phyloP scores from a whole-genome alignment of 2,888 invertebrate genomes.

The Elegia similella region DNA sequence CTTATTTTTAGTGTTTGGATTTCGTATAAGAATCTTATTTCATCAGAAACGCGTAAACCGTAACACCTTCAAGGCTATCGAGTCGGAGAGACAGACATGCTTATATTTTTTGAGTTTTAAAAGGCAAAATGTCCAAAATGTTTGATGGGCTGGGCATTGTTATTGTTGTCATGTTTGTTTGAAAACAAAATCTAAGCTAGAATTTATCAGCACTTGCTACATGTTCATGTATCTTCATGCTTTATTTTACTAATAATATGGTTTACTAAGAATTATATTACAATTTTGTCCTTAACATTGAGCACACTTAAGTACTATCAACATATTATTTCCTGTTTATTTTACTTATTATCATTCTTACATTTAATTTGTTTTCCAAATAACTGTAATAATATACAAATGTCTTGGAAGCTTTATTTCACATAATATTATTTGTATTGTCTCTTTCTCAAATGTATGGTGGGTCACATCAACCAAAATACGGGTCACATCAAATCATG shows the following conservation, averaged over 20 bases:
- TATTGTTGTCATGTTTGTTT: constrained; percentile 11
- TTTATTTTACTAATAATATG: background rate
- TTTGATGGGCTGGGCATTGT: background rate
- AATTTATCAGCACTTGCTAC: background rate
- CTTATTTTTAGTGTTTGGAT: constrained; percentile 50
- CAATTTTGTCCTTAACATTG: background rate
- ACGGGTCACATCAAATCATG: no score
- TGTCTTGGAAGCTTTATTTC: no score
- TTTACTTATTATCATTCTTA: no score
- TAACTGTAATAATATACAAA: no score
- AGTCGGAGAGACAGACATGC: background rate
- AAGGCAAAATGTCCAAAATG: background rate
- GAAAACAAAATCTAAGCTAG: constrained; percentile 2
- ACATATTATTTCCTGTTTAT: no score
- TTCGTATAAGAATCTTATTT: constrained; percentile 45
- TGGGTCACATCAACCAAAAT: no score
- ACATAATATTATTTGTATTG: no score
- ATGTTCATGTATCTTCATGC: background rate
- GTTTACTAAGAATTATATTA: background rate
- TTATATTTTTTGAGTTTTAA: background rate
- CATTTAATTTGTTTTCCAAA: no score
- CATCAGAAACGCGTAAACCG: background rate
- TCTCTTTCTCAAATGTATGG: no score
- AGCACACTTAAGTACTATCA: background rate
- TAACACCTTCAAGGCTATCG: background rate